Conservation (phyloP, 2,888 invertebrate genomes). For the Theodoxus fluviatilis region DNA sequence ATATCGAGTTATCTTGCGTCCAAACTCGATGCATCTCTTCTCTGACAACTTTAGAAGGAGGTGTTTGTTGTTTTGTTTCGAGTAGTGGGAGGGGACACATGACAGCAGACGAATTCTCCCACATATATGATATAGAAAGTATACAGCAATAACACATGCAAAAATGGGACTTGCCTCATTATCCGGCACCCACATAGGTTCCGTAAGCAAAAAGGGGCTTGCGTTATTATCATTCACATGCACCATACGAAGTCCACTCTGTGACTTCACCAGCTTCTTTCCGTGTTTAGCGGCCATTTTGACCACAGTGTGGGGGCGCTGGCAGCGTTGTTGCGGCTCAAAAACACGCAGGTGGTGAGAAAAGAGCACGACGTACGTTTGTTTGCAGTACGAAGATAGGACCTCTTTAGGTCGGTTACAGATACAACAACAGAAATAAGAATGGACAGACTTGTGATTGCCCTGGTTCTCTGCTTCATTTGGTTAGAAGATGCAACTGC, state of each 20-base stretch:
- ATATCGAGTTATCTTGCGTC: too few relatives aligned
- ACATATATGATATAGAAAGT: too few relatives aligned
- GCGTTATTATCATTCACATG: conserved; percentile 59
- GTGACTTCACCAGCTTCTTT: conserved; percentile 65
- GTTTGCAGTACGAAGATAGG: neutral
- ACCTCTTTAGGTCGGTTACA: neutral
- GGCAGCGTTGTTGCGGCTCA: too few relatives aligned
- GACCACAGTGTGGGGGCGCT: neutral
- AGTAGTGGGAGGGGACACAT: too few relatives aligned
- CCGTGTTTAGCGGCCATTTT: conserved; percentile 51
- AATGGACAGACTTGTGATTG: neutral
- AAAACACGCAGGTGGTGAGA: too few relatives aligned
- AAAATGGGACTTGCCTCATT: conserved; percentile 59
- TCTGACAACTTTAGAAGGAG: too few relatives aligned
- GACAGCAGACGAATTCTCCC: too few relatives aligned
- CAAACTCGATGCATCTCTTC: too few relatives aligned
- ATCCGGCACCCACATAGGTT: conserved; percentile 68
- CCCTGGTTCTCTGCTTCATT: too few relatives aligned
- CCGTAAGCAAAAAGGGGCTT: conserved; percentile 67
- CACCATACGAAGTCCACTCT: conserved; percentile 68
- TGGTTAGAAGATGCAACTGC: too few relatives aligned
- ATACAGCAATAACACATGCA: too few relatives aligned
- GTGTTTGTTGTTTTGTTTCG: too few relatives aligned
- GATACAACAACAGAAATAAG: neutral
- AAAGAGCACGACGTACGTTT: neutral